These are phyloP conservation scores for Aspidoscelis tigris DNA, from an alignment of 2,113 vertebrate genomes.

Conservation along the genomic window DNA sequence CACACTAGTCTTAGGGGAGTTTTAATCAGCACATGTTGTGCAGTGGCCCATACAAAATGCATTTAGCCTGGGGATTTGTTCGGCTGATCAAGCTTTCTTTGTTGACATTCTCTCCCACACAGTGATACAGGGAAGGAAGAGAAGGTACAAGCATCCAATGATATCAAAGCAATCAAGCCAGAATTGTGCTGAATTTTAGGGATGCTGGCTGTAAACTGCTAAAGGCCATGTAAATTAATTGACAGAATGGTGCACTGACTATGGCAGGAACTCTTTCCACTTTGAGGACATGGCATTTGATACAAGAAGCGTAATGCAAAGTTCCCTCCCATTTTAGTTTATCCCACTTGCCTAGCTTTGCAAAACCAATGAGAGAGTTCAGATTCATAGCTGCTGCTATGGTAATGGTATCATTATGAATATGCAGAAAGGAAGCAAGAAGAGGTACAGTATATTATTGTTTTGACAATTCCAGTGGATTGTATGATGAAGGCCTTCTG, in stretches of 20 bases:
- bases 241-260: conserved; percentile 45
- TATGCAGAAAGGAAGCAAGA: background rate
- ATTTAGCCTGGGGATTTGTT: conserved; percentile 50
- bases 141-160: conserved; percentile 60
- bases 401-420: background rate
- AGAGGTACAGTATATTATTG: too few species aligned
- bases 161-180: conserved; percentile 55
- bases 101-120: conserved; percentile 33
- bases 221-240: conserved; percentile 51
- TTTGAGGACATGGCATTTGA: background rate
- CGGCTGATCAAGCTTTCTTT: conserved; percentile 25
- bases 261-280: background rate
- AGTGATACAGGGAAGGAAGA: conserved; percentile 50
- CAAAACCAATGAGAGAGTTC: background rate
- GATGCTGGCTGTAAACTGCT: conserved; percentile 52
- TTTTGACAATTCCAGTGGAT: background rate
- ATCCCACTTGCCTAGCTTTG: background rate
- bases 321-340: too few species aligned
- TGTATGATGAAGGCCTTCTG: background rate
- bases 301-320: background rate
- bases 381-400: background rate
- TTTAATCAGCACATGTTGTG: conserved; percentile 45
- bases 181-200: conserved; percentile 48
- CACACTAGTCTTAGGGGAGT: conserved; percentile 41
- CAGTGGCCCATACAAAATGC: conserved; percentile 44